Evolutionary conservation across 2,797 vertebrate genomes (phyloP), one percentile per base, ranked within the genome.

Genomic region (Clarias platycephalus): DNA sequence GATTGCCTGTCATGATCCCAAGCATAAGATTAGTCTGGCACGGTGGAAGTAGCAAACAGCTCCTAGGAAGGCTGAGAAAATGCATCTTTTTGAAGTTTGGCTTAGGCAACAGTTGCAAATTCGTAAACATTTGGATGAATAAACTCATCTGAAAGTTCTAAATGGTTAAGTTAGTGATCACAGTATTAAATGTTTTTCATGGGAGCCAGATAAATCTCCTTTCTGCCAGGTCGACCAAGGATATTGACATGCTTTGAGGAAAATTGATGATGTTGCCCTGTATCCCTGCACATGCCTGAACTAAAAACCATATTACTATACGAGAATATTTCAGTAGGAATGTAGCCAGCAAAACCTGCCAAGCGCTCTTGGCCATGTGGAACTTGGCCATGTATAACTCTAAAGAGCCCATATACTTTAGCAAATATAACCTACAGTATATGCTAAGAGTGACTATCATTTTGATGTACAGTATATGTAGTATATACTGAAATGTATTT

Each of bases 281-380:
- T 77, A 24, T 60, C 57, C 24, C 34, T 78, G 58, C 58, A 16
- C 76, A 63, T 63, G 24, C 55, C 37, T 63, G 63, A 79, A 44
- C 74, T 63, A 79, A 79, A 63, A 62, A n/a, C 15, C 58, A 26
- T 24, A 79, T 64, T 80, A 44, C 60, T 64, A 49, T 64, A 20
- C 28, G 15, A 49, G 28, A 80, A 64, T 37, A 80, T 80, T 80
- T 80, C 37, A 20, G 10, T 12, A 40, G 60, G 40, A 80, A 49
- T 49, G n/a, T 24, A 80, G 37, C 60, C 37, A 79, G 37, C 7
- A 40, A 37, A 63, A 63, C n/a, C 63, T 62, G 57, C 31, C 22
- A 60, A n/a, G 76, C 31, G 16, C 34, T 79, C 60, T 63, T 64
- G 34, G 77, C 77, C 77, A 80, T 80, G 58, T 80, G 77, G 16